Base-by-base conservation (phyloP, 2,113 vertebrate genomes). In the Grammomys dolichurus region DNA sequence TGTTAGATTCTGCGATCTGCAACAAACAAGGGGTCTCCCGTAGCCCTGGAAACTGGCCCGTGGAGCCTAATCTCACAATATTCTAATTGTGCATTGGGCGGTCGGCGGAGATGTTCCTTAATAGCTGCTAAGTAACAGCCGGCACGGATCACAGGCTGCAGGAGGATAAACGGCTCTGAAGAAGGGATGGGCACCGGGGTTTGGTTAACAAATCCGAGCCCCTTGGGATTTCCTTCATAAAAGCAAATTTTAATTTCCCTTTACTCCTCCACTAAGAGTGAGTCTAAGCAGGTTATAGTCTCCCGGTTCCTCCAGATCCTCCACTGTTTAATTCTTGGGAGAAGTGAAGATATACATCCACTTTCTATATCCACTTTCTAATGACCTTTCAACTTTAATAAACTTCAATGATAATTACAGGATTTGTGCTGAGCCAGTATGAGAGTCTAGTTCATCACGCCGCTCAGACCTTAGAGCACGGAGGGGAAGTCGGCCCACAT, bases 61-160 rank as follows among this genome's bases (percentile, higher is more conserved):
- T 72, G 90, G 92, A 94, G 90, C 76, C 93, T 54, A 56, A 24
- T 82, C 91, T 72, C 65, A 28, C 6, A 36, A 88, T 73, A 77
- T 88, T 92, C 76, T 94, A 94, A 95, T 75, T 84, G 81, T 43
- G 54, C n/a, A 80, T 0, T 73, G 65, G 89, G 70, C 51, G 11
- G 51, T 96, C 80, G 86, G 85, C 87, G 46, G 82, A 95, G 93
- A 73, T 63, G 28, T 20, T 94, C 73, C 46, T 54, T 69, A 96
- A n/a, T 95, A 87, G 92, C 46, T 78, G 48, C 96, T 95, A 94
- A 94, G 93, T 91, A 88, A 96, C 94, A 93, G 75, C 93, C 70
- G 73, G 91, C 17, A 33, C 24, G 70, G 81, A 93, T 90, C 94
- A 92, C 78, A 88, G 65, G 78, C 67, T 73, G 90, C 54, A 73